phyloP scores from a whole-genome alignment of 2,113 vertebrate genomes.

The Redunca redunca region DNA sequence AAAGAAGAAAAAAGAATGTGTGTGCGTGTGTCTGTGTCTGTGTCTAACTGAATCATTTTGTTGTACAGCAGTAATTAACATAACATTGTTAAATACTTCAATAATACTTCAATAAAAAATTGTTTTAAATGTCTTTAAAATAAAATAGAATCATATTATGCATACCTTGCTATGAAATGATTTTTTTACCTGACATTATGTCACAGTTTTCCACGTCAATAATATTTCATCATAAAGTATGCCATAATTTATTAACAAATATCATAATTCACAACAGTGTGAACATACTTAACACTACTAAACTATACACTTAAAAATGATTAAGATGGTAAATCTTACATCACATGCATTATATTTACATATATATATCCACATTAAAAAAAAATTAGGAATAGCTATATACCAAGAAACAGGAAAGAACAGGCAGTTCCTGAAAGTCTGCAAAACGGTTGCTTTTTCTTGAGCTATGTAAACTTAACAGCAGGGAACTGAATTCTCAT shows the following conservation, averaged over 20 bases:
- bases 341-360: neutral
- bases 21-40: neutral
- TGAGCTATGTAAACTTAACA: neutral
- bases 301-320: neutral
- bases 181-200: constrained; percentile 11
- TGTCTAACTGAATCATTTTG: neutral
- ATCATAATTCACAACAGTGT: neutral
- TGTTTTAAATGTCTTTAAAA: constrained; percentile 10
- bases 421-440: neutral
- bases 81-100: neutral
- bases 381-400: neutral
- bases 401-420: neutral
- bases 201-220: neutral
- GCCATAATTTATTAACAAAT: constrained; percentile 8
- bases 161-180: neutral
- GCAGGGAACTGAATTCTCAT: neutral
- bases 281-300: neutral
- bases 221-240: neutral
- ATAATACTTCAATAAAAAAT: neutral
- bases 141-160: neutral
- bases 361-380: neutral
- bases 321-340: neutral
- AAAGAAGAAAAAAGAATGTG: neutral
- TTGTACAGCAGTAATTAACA: neutral
- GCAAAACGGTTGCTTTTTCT: neutral